phyloP scores from a whole-genome alignment of 92 coral and sea anemone species.

The Pocillopora meandrina region DNA sequence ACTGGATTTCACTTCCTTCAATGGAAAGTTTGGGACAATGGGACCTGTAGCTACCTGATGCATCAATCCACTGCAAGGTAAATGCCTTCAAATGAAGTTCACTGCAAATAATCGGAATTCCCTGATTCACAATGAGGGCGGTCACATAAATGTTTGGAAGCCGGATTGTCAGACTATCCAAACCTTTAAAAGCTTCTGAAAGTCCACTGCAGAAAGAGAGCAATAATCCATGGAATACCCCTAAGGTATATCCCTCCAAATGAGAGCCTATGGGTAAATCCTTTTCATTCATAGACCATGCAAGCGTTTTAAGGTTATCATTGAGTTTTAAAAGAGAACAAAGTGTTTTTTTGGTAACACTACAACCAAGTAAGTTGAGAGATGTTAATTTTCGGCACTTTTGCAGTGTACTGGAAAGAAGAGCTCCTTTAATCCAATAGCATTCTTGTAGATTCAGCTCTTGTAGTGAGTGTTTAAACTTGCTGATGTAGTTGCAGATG shows the following conservation, averaged over 20 bases:
- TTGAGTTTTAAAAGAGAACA: constrained; percentile 33
- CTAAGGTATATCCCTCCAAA: too few relatives aligned
- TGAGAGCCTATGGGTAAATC: neutral
- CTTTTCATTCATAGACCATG: constrained; percentile 3
- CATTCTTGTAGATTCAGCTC: constrained; percentile 57
- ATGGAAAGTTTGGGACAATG: constrained; percentile 2
- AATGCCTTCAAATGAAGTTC: constrained; percentile 7
- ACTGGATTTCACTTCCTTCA: constrained; percentile 16
- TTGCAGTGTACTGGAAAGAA: constrained; percentile 42
- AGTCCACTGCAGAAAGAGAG: constrained; percentile 15
- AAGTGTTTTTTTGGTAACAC: constrained; percentile 30
- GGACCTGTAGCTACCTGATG: neutral
- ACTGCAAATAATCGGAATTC: constrained; percentile 30
- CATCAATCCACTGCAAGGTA: constrained; percentile 26
- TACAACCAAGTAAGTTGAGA: constrained; percentile 58
- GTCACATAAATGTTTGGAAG: neutral
- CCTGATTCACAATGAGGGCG: neutral
- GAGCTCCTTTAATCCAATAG: constrained; percentile 59
- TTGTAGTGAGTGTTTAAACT: constrained; percentile 32
- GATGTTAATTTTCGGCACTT: constrained; percentile 50
- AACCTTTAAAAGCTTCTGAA: constrained; percentile 1
- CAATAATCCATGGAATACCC: neutral
- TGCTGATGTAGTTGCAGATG: constrained; percentile 26
- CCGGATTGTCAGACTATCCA: constrained; percentile 30
- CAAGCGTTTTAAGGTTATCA: constrained; percentile 10